Evolutionary conservation across 2,113 vertebrate genomes (phyloP), one percentile per base, ranked within the genome.

Genomic region (Trematomus loennbergii): DNA sequence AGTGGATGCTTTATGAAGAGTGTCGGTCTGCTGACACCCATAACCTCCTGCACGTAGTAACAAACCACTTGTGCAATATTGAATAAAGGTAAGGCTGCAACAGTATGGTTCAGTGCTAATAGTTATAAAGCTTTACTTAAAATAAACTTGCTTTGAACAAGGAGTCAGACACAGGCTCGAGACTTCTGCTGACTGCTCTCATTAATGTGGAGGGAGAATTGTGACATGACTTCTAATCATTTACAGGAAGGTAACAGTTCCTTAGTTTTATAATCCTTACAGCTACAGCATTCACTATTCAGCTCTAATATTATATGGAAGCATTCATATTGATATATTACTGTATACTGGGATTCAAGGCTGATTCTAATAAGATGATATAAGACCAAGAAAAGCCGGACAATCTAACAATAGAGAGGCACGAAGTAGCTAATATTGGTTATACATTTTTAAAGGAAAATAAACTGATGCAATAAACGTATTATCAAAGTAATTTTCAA

Each of bases 1-100:
- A 72, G 36, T 60, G 54, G 80, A 80, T 49, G 50, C 45, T 80
- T 63, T 68, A 22, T 57, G 69, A 77, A 81, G 20, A 29, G 25
- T 29, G 25, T 29, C 25, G 3, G 25, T 29, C 25, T 29, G 25
- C 25, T 29, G 25, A 29, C 25, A 29, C 25, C 25, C 25, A 59
- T 43, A 52, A 63, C 61, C 57, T 78, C 33, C 4, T 45, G 52
- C 36, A 16, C 72, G 52, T 67, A 59, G 22, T 36, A 67, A 46
- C 20, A 5, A 36, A 79, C 78, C 20, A 72, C 59, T 33, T 65
- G 46, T 33, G 18, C 61, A 18, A 25, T 48, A 53, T 58, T 73
- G 4, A 63, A 55, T 61, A 59, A 55, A 57, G 12, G 9, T 49
- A 63, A 65, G 20, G 22, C 9, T 29, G 17, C 55, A 3, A 4